These are phyloP conservation scores for Sebastes variabilis DNA, from an alignment of 2,797 vertebrate genomes.

Conservation along the genomic window DNA sequence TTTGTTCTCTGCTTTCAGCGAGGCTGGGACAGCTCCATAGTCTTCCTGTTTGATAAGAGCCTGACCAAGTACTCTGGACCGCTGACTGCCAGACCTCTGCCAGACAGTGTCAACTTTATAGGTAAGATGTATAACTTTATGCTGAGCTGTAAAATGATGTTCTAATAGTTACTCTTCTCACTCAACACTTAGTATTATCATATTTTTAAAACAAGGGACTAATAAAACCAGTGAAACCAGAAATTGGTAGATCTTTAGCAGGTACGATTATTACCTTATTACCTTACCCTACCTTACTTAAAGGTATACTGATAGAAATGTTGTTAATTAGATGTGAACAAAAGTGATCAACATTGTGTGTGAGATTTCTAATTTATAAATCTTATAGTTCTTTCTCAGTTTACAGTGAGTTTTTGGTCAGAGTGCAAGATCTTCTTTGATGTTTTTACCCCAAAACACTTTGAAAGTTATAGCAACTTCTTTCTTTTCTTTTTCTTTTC, in stretches of 20 bases:
- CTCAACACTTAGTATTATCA: not conserved
- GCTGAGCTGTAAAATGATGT: not conserved
- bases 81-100: slow-evolving; percentile 92
- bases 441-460: not conserved
- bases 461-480: not conserved
- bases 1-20: slow-evolving; percentile 78
- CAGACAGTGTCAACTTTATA: slow-evolving; percentile 97
- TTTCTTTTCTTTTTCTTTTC: not conserved
- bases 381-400: not conserved
- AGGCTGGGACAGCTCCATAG: slow-evolving; percentile 96
- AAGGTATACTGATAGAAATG: not conserved
- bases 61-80: slow-evolving; percentile 93
- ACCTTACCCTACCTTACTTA: not conserved
- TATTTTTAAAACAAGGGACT: not conserved
- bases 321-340: not conserved
- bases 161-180: not conserved
- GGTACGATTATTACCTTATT: not conserved
- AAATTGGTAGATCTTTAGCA: not conserved
- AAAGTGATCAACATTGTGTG: not conserved
- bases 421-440: not conserved
- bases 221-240: not conserved
- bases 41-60: slow-evolving; percentile 98
- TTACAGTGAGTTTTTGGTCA: not conserved
- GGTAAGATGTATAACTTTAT: slow-evolving; percentile 81
- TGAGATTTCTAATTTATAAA: not conserved